These are phyloP conservation scores for Chrysolina haemoptera DNA, from an alignment of 2,888 invertebrate species.

Conservation along the genomic window DNA sequence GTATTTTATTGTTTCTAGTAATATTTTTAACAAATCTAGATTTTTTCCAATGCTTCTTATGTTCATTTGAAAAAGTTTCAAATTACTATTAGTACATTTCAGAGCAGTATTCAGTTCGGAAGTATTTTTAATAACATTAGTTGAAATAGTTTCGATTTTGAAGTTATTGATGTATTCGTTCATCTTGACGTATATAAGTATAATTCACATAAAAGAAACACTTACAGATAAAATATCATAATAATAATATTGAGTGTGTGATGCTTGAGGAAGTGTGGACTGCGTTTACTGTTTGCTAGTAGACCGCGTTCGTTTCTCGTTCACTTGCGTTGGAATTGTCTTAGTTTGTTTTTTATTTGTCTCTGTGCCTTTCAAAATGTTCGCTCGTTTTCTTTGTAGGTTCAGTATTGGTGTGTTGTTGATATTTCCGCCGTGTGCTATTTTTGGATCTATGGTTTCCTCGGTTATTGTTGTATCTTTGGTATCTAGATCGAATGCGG, in stretches of 20 bases:
- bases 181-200: not conserved
- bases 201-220: not conserved
- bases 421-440: constrained; percentile 7
- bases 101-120: constrained; percentile 17
- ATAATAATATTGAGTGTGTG: not conserved
- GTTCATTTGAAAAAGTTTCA: too few species aligned
- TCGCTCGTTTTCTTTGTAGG: constrained; percentile 18
- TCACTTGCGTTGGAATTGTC: constrained; percentile 15
- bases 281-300: constrained; percentile 23
- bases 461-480: constrained; percentile 7
- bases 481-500: not conserved
- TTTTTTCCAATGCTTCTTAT: not conserved
- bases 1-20: too few species aligned
- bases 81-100: constrained; percentile 8
- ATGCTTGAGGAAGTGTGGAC: constrained; percentile 3
- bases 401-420: constrained; percentile 14
- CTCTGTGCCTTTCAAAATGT: constrained; percentile 9
- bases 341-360: constrained; percentile 19
- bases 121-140: constrained; percentile 13
- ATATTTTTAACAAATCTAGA: not conserved
- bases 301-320: constrained; percentile 14
- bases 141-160: constrained; percentile 17
- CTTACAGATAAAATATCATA: not conserved
- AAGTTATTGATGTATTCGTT: constrained; percentile 26
- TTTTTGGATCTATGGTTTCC: constrained; percentile 18